Evolutionary conservation across 2,888 invertebrate species (phyloP).

Genomic region (Protonemura montana): DNA sequence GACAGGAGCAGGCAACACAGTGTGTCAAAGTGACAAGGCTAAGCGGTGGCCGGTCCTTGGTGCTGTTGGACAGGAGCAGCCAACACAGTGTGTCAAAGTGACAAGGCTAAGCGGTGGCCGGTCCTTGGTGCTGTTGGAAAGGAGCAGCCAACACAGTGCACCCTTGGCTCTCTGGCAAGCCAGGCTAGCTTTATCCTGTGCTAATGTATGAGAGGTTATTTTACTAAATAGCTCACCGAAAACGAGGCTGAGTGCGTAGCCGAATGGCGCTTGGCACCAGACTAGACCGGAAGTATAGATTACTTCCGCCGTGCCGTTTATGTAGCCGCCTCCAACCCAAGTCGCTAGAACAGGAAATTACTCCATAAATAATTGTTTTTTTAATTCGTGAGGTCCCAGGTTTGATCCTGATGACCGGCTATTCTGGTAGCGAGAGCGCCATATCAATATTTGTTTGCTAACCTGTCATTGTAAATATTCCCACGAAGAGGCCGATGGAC

Average conservation of each 20-base stretch:
- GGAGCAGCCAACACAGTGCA: neutral
- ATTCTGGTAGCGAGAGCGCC: no score
- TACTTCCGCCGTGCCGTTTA: conserved; percentile 98
- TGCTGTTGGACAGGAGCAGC: no score
- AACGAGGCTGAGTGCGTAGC: conserved; percentile 93
- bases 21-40: no score
- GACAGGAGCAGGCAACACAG: no score
- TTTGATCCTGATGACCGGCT: neutral
- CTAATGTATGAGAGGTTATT: no score
- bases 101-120: no score
- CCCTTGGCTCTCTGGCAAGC: neutral
- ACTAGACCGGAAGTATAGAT: conserved; percentile 92
- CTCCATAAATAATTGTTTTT: no score
- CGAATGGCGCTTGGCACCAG: conserved; percentile 99
- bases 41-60: no score
- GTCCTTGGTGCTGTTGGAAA: neutral
- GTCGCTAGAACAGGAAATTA: conserved; percentile 76
- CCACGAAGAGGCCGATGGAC: conserved; percentile 96
- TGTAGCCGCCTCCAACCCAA: conserved; percentile 99
- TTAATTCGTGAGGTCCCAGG: no score
- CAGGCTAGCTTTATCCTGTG: neutral
- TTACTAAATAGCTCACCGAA: conserved; percentile 80
- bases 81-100: no score
- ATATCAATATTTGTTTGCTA: conserved; percentile 51
- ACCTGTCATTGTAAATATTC: conserved; percentile 99